These are phyloP conservation scores for Serripes groenlandicus DNA, from an alignment of 2,888 invertebrate species.

Conservation along the genomic window DNA sequence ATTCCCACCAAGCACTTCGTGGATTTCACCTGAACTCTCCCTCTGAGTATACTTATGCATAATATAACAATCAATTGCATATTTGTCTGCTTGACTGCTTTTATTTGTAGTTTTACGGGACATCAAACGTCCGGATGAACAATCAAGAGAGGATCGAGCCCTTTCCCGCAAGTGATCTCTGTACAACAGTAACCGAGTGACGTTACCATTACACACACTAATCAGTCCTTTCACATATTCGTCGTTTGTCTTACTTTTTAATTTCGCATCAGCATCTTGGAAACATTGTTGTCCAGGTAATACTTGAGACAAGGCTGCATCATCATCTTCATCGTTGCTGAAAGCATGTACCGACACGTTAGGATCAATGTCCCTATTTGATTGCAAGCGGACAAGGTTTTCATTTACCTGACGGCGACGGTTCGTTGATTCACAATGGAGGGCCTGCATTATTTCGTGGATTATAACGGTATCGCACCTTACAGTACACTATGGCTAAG, in stretches of 20 bases:
- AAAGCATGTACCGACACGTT: neutral
- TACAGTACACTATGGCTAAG: no score
- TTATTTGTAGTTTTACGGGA: neutral
- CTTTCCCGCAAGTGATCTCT: neutral
- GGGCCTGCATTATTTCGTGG: neutral
- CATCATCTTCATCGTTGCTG: neutral
- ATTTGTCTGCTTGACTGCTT: neutral
- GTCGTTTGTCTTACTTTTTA: neutral
- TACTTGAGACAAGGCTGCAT: neutral
- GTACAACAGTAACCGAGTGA: neutral
- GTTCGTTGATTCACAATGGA: neutral
- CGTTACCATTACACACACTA: neutral
- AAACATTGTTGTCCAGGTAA: neutral
- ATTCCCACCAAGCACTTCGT: neutral
- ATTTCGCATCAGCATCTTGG: neutral
- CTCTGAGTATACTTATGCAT: neutral
- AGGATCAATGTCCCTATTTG: neutral
- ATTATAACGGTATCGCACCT: neutral
- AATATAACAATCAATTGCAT: neutral
- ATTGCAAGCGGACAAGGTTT: neutral
- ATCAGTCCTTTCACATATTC: neutral
- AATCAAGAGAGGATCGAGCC: neutral
- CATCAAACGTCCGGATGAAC: neutral
- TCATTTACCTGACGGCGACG: neutral
- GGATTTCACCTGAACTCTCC: neutral